Percentiles rank a stretch among this genome's conserved stretches.
phyloP scores from a whole-genome alignment of 2,113 vertebrate species.

The Labeo rohita region DNA sequence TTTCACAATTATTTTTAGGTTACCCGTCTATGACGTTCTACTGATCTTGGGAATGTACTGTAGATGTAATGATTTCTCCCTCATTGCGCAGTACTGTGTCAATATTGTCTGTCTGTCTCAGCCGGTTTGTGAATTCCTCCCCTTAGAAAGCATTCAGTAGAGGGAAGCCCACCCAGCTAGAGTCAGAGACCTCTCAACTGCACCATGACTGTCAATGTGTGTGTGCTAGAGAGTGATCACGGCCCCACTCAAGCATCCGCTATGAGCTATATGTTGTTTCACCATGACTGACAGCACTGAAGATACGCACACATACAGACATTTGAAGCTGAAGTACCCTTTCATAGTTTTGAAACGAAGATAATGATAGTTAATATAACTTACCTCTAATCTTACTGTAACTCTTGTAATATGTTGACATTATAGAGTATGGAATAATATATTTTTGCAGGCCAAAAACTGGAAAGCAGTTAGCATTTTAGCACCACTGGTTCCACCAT shows the following conservation, averaged over 20 bases:
- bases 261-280: not conserved
- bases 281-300: not conserved
- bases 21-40: not conserved
- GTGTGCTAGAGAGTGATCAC: not conserved
- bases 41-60: not conserved
- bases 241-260: not conserved
- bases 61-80: not conserved
- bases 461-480: not conserved
- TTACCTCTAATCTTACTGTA: not conserved
- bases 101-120: constrained; percentile 51
- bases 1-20: not conserved
- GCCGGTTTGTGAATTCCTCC: not conserved
- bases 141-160: not conserved
- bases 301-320: constrained; percentile 21
- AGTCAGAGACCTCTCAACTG: constrained; percentile 14
- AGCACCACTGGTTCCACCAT: not conserved
- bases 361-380: not conserved
- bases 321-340: not conserved
- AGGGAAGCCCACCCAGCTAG: constrained; percentile 6
- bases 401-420: not conserved
- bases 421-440: not conserved
- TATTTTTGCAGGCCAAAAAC: not conserved
- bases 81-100: constrained; percentile 26
- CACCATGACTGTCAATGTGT: not conserved
- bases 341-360: not conserved